phyloP scores from a whole-genome alignment of 2,888 invertebrate genomes.

The Julus scandinavius region DNA sequence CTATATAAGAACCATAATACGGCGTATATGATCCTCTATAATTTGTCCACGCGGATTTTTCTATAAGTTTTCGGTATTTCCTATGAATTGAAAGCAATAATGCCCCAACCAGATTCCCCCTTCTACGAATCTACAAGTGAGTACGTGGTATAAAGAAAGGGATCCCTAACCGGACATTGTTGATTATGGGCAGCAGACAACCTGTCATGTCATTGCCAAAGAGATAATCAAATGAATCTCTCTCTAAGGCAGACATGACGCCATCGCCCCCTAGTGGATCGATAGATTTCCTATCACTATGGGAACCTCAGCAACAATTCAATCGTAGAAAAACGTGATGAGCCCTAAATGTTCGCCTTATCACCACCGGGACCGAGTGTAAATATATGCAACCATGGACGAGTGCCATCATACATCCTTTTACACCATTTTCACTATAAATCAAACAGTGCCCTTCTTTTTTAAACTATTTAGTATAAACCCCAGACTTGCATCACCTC shows the following conservation, averaged over 20 bases:
- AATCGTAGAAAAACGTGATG: neutral
- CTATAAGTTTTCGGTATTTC: neutral
- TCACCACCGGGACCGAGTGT: neutral
- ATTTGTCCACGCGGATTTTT: neutral
- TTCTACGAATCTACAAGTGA: constrained; percentile 36
- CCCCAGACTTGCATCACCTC: neutral
- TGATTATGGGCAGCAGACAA: constrained; percentile 46
- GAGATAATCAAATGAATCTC: constrained; percentile 46
- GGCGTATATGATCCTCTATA: no score
- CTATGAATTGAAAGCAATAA: neutral
- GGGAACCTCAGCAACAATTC: constrained; percentile 42
- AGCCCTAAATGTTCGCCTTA: neutral
- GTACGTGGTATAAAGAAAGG: constrained; percentile 4
- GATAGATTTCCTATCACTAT: constrained; percentile 38
- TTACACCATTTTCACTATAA: neutral
- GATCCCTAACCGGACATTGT: constrained; percentile 45
- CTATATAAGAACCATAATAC: no score
- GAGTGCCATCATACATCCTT: neutral
- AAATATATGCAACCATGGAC: constrained; percentile 5
- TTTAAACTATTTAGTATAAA: neutral
- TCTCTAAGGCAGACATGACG: constrained; percentile 42
- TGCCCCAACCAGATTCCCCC: neutral
- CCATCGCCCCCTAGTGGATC: constrained; percentile 46
- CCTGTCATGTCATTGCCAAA: constrained; percentile 46
- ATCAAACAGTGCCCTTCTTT: constrained; percentile 6